phyloP scores from a whole-genome alignment of 2,113 vertebrate genomes.

The Furnarius figulus region DNA sequence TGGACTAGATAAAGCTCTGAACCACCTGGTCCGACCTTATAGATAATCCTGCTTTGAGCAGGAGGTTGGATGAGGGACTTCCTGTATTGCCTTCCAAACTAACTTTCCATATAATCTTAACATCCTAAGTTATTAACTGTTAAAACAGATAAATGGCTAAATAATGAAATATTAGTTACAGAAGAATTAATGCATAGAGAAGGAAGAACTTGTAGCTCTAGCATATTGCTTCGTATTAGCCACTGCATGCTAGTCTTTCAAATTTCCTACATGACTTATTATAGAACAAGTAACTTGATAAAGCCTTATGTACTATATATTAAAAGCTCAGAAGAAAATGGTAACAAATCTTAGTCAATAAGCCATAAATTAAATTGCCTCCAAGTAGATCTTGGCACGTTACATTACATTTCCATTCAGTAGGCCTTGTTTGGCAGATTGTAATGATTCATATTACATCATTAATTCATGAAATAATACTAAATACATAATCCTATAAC shows the following conservation, averaged over 20 bases:
- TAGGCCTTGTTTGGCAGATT: not conserved
- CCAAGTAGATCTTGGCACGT: not conserved
- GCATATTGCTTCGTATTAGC: not conserved
- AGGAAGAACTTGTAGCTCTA: not conserved
- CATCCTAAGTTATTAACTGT: not conserved
- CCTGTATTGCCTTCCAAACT: not conserved
- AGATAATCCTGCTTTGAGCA: not conserved
- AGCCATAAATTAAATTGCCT: constrained; percentile 26
- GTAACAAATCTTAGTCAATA: not conserved
- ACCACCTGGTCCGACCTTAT: not conserved
- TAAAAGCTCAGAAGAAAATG: constrained; percentile 23
- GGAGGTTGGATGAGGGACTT: not conserved
- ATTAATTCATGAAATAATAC: constrained; percentile 1
- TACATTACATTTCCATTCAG: not conserved
- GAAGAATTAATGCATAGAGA: not conserved
- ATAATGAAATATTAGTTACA: not conserved
- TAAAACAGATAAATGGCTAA: not conserved
- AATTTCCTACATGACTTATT: not conserved
- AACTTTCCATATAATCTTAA: not conserved
- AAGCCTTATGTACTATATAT: not conserved
- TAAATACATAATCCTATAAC: not conserved
- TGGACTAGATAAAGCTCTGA: not conserved
- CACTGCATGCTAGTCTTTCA: not conserved
- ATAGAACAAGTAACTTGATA: not conserved
- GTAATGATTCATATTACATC: not conserved